These are phyloP conservation scores for Nycticryphes semicollaris DNA, from an alignment of 2,113 vertebrate species.

Conservation along the genomic window DNA sequence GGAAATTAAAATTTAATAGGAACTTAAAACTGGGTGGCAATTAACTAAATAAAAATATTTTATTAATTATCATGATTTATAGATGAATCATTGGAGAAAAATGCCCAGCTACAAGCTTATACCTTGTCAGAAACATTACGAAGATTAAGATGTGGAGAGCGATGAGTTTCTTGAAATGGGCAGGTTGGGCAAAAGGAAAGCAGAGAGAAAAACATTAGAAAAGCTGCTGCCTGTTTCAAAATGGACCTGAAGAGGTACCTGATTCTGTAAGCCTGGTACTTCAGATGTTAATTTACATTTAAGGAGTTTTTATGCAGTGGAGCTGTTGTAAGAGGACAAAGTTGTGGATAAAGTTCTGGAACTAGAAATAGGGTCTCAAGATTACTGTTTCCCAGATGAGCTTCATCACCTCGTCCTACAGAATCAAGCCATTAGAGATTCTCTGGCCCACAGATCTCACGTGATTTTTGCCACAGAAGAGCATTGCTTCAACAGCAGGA, in stretches of 20 bases:
- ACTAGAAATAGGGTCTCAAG: neutral
- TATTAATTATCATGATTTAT: neutral
- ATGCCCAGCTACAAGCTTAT: neutral
- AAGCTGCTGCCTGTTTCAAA: neutral
- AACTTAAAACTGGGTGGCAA: neutral
- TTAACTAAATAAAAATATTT: conserved; percentile 14
- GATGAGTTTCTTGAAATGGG: neutral
- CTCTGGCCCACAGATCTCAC: neutral
- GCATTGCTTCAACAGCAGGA: neutral
- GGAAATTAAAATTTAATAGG: neutral
- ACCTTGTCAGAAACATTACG: neutral
- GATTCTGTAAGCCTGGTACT: neutral
- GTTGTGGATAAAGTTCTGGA: neutral
- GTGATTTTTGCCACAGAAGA: neutral
- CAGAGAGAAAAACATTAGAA: neutral
- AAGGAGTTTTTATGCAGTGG: neutral
- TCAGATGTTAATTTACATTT: neutral
- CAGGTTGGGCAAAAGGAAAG: neutral
- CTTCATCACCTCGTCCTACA: neutral
- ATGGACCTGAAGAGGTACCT: neutral
- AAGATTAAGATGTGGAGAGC: neutral
- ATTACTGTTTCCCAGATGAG: neutral
- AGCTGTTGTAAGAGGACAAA: neutral
- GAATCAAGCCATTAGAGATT: neutral
- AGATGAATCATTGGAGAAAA: neutral